Evolutionary conservation across 1,140 invertebrate species (phyloP), one percentile per base, ranked within the genome.

Genomic region (Drosophila virilis): DNA sequence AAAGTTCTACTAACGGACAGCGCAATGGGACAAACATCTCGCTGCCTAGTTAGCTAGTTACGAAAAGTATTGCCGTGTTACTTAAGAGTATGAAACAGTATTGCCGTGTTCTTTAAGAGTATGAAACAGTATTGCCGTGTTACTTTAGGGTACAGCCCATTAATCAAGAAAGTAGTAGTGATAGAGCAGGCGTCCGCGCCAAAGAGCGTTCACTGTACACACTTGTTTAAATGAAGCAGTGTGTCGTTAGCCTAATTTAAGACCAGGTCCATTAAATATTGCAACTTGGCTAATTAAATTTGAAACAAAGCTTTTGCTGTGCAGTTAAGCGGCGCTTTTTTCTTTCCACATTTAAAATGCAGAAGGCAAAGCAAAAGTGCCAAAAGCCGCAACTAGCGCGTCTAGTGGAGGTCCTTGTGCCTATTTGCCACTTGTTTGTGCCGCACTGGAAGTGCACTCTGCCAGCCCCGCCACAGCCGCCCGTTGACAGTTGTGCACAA

Each of bases 371-470:
- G 51, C 76, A 73, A 76, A 80, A 40, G 51, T 59, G 66, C 22
- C 38, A 69, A 58, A 82, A 79, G 79, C 84, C 77, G 59, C 80
- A 77, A 66, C 61, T 61, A 72, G 51, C 40, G 38, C 59, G 42
- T 32, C 35, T 28, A 57, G 28, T 33, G 43, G 13, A 72, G 77
- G 79, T 77, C 66, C 80, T 88, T 80, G 77, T 89, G 77, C 74
- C 67, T 80, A 89, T 83, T 88, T 89, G 69, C 62, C 59, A 76
- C 73, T 89, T 89, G 74, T 88, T 88, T 88, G 74, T 74, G 60
- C 70, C 78, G 77, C 84, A 80, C 84, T 89, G 79, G 65, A 73
- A 51, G 59, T 54, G 48, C 12, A 42, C 42, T 38, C 33, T 22
- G 12, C n/a, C 9, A 17, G 6, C 9, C 10, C 17, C 1, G 10